These are phyloP conservation scores for Lydus trimaculatus DNA, from an alignment of 2,888 invertebrate species.

Conservation along the genomic window DNA sequence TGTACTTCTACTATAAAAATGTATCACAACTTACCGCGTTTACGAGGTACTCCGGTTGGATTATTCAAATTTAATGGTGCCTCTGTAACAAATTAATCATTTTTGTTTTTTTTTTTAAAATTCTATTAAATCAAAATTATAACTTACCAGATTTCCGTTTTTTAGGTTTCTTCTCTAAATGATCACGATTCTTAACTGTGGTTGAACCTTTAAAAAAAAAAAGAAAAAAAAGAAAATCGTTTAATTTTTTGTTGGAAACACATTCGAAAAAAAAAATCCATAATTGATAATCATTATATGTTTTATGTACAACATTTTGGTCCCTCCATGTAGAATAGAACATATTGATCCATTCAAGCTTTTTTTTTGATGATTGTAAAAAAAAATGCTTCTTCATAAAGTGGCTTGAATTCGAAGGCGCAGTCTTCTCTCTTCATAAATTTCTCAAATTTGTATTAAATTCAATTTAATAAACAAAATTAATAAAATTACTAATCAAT, in stretches of 20 bases:
- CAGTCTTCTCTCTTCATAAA: slow-evolving; percentile 17
- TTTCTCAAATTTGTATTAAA: background rate
- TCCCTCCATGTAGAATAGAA: slow-evolving; percentile 14
- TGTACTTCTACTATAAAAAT: background rate
- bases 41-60: background rate
- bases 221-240: slow-evolving; percentile 16
- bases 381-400: background rate
- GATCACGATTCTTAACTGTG: slow-evolving; percentile 22
- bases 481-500: slow-evolving; percentile 17
- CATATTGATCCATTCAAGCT: background rate
- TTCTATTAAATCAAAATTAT: background rate
- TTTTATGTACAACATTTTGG: slow-evolving; percentile 1
- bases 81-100: background rate
- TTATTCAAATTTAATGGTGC: background rate
- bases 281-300: background rate
- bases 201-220: slow-evolving; percentile 19
- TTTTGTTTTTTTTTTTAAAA: too few species aligned
- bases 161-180: slow-evolving; percentile 24
- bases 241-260: slow-evolving; percentile 7
- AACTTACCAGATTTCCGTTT: slow-evolving; percentile 26
- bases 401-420: background rate
- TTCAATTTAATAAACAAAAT: background rate
- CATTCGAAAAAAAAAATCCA: background rate
- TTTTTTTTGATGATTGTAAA: background rate
- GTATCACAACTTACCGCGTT: background rate